Conservation (phyloP, 2,888 invertebrate genomes). For the Drosophila helvetica region DNA sequence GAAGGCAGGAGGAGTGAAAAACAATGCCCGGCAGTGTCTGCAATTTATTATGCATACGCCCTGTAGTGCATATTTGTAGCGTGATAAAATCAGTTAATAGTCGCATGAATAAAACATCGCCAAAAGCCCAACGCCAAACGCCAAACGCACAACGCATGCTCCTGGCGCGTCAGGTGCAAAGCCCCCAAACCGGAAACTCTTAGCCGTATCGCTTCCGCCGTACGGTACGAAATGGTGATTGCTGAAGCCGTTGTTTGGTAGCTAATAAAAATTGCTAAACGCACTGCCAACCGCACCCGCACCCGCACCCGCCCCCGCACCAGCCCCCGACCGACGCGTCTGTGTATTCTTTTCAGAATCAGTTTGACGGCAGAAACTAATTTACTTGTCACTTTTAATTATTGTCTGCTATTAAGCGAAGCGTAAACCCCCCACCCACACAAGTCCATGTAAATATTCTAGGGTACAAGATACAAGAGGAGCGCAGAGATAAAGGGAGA, state of each 20-base stretch:
- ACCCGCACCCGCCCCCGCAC: not conserved
- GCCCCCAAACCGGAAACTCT: slow-evolving; percentile 16
- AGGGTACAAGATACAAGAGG: not conserved
- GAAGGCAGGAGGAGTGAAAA: not conserved
- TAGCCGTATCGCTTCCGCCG: slow-evolving; percentile 37
- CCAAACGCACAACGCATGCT: not conserved
- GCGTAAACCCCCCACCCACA: slow-evolving; percentile 48
- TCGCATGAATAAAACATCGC: slow-evolving; percentile 73
- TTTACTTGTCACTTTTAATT: slow-evolving; percentile 79
- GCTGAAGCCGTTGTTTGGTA: slow-evolving; percentile 19
- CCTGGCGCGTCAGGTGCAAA: slow-evolving; percentile 53
- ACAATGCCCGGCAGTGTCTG: slow-evolving; percentile 57
- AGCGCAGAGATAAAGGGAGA: not conserved
- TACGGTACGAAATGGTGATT: slow-evolving; percentile 2
- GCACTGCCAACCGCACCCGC: slow-evolving; percentile 16
- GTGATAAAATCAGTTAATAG: slow-evolving; percentile 79
- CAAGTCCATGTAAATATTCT: slow-evolving; percentile 20
- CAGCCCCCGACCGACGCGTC: not conserved
- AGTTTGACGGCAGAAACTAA: slow-evolving; percentile 65
- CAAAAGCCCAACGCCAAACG: slow-evolving; percentile 20
- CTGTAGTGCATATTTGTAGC: slow-evolving; percentile 79
- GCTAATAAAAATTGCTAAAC: slow-evolving; percentile 60
- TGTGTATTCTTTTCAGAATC: slow-evolving; percentile 32
- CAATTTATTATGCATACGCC: slow-evolving; percentile 77
- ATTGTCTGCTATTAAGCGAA: slow-evolving; percentile 64